Percentiles rank a stretch among this genome's conserved stretches.
Evolutionary conservation across 2,113 vertebrate species (phyloP).

Genomic region (Periophthalmodon schlosseri): DNA sequence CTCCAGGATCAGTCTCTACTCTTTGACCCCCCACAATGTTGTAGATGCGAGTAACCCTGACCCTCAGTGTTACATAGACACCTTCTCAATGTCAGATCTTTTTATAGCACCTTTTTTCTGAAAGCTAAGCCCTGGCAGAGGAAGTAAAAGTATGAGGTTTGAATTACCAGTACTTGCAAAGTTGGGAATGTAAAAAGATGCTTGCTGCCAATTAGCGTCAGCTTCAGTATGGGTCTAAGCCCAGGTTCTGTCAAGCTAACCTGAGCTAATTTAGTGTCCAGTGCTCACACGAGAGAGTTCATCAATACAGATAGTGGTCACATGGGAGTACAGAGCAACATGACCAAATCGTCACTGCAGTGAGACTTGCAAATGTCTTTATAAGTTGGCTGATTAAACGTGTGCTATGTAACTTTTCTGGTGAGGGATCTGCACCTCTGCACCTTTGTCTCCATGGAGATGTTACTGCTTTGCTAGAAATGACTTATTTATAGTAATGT

Average conservation of each 20-base stretch:
- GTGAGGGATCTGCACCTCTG: too few relatives aligned
- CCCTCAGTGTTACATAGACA: constrained; percentile 28
- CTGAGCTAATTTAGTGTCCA: constrained; percentile 43
- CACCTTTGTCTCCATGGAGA: too few relatives aligned
- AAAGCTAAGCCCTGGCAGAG: constrained; percentile 28
- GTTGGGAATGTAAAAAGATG: constrained; percentile 40
- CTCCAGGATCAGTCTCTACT: neutral
- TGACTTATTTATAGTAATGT: too few relatives aligned
- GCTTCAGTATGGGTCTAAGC: constrained; percentile 44
- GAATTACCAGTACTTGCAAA: constrained; percentile 49
- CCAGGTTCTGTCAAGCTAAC: constrained; percentile 47
- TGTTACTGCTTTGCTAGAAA: too few relatives aligned
- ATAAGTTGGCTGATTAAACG: neutral
- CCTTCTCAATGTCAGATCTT: constrained; percentile 51
- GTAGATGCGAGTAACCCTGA: constrained; percentile 27
- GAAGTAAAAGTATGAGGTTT: constrained; percentile 46
- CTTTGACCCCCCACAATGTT: constrained; percentile 13
- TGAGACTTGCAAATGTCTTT: constrained; percentile 2
- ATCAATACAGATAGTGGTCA: neutral
- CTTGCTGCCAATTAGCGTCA: constrained; percentile 52
- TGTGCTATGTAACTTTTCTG: too few relatives aligned
- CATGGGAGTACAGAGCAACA: neutral
- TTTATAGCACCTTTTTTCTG: constrained; percentile 41
- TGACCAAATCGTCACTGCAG: constrained; percentile 1
- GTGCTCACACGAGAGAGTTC: constrained; percentile 5